Percentiles rank a stretch among this genome's conserved stretches.
phyloP scores from a whole-genome alignment of 2,888 invertebrate species.

The Chaetogeoica ovagalla region DNA sequence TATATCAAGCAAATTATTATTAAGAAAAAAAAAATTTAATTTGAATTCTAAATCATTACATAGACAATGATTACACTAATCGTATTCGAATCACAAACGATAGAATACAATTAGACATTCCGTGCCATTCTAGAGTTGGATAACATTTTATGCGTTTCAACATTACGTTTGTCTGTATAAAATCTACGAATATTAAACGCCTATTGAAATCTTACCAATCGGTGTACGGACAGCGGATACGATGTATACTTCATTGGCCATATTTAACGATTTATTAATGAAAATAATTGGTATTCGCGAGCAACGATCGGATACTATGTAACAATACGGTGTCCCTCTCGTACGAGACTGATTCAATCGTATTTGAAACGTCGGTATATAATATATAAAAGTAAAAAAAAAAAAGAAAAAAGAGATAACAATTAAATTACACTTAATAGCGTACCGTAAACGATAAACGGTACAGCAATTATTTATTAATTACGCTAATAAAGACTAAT shows the following conservation, averaged over 20 bases:
- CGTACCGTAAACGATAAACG: neutral
- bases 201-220: conserved; percentile 67
- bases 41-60: too few species aligned
- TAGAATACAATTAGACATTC: too few species aligned
- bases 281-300: too few species aligned
- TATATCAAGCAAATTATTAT: too few species aligned
- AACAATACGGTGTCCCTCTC: too few species aligned
- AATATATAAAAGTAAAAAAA: too few species aligned
- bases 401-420: conserved; percentile 14
- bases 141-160: too few species aligned
- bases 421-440: conserved; percentile 32
- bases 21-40: too few species aligned
- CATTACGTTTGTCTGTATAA: neutral
- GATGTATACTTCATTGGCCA: conserved; percentile 67
- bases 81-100: too few species aligned
- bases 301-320: too few species aligned
- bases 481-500: neutral
- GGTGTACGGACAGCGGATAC: conserved; percentile 82
- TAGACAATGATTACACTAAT: too few species aligned
- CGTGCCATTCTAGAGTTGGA: too few species aligned
- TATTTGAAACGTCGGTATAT: neutral
- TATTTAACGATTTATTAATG: neutral
- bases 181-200: neutral
- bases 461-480: neutral
- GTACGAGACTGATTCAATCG: conserved; percentile 17